phyloP scores from a whole-genome alignment of 2,797 vertebrate species.

The Danio jaintianensis region DNA sequence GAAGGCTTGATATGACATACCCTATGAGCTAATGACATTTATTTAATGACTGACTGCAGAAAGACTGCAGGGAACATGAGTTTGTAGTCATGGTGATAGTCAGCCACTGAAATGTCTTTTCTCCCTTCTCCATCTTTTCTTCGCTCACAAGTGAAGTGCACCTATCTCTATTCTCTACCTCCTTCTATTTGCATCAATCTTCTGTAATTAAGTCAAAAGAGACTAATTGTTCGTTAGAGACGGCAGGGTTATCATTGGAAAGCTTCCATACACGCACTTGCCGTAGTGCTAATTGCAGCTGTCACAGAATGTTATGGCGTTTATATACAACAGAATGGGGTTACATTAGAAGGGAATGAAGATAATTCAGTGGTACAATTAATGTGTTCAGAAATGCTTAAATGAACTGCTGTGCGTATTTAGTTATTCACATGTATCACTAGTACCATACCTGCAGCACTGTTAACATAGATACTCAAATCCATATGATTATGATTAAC shows the following conservation, averaged over 20 bases:
- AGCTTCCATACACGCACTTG: constrained; percentile 34
- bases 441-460: too few relatives aligned
- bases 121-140: constrained; percentile 9
- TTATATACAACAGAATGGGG: constrained; percentile 15
- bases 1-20: constrained; percentile 37
- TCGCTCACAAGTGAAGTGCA: constrained; percentile 14
- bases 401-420: not conserved
- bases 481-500: constrained; percentile 9
- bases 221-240: constrained; percentile 76
- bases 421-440: not conserved
- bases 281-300: constrained; percentile 66
- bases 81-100: constrained; percentile 51
- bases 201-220: constrained; percentile 68
- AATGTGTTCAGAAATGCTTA: not conserved
- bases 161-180: constrained; percentile 22
- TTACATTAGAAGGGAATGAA: not conserved
- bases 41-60: constrained; percentile 46
- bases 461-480: not conserved
- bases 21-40: constrained; percentile 41
- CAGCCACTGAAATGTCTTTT: constrained; percentile 42
- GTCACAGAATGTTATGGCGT: constrained; percentile 59
- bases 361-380: not conserved
- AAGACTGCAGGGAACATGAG: constrained; percentile 38
- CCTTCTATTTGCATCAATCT: constrained; percentile 63
- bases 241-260: constrained; percentile 68